Evolutionary conservation across 2,113 vertebrate species (phyloP).

Genomic region (Pandion haliaetus): DNA sequence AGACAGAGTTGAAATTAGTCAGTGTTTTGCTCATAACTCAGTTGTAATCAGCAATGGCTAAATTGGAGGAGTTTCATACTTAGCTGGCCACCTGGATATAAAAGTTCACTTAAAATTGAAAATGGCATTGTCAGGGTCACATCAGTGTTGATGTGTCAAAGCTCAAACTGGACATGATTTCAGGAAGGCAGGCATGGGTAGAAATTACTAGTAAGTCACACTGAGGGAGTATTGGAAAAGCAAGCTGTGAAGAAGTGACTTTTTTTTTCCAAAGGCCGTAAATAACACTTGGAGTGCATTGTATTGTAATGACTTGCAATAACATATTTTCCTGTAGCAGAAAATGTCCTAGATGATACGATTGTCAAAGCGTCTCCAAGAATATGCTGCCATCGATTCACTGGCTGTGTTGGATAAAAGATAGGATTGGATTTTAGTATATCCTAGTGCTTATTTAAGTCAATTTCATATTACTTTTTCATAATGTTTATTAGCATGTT

Average conservation of each 20-base stretch:
- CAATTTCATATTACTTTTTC: neutral
- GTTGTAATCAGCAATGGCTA: neutral
- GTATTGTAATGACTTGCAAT: neutral
- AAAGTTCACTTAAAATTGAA: neutral
- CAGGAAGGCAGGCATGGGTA: neutral
- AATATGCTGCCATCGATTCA: neutral
- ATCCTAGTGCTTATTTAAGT: neutral
- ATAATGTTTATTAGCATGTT: neutral
- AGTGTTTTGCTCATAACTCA: neutral
- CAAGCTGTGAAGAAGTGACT: neutral
- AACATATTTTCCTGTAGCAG: neutral
- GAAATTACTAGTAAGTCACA: neutral
- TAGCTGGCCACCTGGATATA: neutral
- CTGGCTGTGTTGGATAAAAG: neutral
- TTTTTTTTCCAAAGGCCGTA: neutral
- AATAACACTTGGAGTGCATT: neutral
- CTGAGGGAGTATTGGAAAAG: neutral
- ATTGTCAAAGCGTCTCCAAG: neutral
- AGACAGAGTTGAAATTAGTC: neutral
- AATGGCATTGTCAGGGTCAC: neutral
- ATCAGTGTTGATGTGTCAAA: neutral
- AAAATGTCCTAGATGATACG: neutral
- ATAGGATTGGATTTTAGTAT: neutral
- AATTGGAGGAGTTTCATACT: neutral
- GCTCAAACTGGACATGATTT: neutral